A percentile compares a stretch with the other conserved stretches of the same genome.
Conservation (phyloP, 1,140 invertebrate genomes). For the Meloidogyne exigua region DNA sequence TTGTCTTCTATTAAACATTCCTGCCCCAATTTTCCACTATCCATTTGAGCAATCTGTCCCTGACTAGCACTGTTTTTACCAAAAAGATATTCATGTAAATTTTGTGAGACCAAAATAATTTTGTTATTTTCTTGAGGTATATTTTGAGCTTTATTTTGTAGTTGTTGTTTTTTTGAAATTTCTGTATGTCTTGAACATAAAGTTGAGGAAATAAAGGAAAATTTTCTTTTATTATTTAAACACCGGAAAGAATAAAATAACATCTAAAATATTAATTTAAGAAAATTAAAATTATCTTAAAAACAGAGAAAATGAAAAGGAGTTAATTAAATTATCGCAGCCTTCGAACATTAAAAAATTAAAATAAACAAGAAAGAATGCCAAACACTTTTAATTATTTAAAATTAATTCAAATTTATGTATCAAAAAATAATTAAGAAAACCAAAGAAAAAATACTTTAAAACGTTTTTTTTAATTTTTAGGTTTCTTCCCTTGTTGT, state of each 20-base stretch:
- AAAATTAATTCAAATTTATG: background rate
- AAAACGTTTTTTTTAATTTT: too few species aligned
- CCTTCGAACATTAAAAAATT: too few species aligned
- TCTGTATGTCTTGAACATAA: background rate
- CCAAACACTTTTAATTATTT: too few species aligned
- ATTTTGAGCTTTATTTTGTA: background rate
- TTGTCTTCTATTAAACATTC: background rate
- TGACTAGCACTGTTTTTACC: background rate
- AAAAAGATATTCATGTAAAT: conserved; percentile 24
- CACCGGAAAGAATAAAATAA: background rate
- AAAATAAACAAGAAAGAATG: too few species aligned
- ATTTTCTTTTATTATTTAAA: background rate
- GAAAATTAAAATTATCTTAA: background rate
- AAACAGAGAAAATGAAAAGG: too few species aligned
- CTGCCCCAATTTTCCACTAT: background rate
- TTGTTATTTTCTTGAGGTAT: background rate
- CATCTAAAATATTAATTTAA: background rate
- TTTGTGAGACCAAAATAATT: conserved; percentile 22
- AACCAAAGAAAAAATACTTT: background rate
- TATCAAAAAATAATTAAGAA: background rate
- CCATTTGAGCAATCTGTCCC: conserved; percentile 6
- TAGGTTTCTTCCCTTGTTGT: conserved; percentile 40
- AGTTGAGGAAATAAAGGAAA: background rate
- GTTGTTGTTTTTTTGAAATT: background rate
- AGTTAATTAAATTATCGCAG: too few species aligned